Evolutionary conservation across 2,113 vertebrate genomes (phyloP).

Genomic region (Microtus pennsylvanicus): DNA sequence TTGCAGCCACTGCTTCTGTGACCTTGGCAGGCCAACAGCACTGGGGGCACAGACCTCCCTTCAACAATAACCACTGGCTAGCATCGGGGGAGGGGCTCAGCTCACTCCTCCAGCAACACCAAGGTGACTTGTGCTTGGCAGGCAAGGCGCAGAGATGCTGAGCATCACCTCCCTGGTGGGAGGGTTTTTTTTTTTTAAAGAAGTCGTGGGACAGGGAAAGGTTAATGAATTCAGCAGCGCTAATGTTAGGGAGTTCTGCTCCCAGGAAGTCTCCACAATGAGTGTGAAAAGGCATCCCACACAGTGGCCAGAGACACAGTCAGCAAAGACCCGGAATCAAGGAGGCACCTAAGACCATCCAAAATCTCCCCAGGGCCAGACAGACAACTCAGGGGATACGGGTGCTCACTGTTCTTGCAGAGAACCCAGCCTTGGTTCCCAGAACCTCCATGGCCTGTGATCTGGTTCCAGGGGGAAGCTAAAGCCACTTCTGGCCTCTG

Average conservation of each 20-base stretch:
- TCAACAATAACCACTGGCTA: background rate
- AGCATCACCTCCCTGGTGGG: background rate
- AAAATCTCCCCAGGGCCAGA: background rate
- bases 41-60: background rate
- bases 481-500: background rate
- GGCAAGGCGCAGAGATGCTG: rapidly evolving
- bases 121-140: background rate
- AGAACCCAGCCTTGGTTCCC: background rate
- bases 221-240: background rate
- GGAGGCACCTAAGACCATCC: rapidly evolving
- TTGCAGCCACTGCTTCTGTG: rapidly evolving
- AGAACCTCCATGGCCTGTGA: background rate
- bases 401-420: background rate
- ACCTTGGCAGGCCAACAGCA: rapidly evolving
- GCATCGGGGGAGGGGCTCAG: rapidly evolving
- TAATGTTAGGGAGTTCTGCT: background rate
- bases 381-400: background rate
- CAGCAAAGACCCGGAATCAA: rapidly evolving
- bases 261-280: background rate
- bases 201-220: background rate
- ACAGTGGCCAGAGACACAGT: too few relatives aligned
- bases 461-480: background rate
- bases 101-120: rapidly evolving
- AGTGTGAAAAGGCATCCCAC: background rate
- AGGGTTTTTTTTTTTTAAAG: background rate